Percentiles rank a stretch among this genome's conserved stretches.
Conservation (phyloP, 2,797 vertebrate genomes). For the Trichosurus vulpecula region DNA sequence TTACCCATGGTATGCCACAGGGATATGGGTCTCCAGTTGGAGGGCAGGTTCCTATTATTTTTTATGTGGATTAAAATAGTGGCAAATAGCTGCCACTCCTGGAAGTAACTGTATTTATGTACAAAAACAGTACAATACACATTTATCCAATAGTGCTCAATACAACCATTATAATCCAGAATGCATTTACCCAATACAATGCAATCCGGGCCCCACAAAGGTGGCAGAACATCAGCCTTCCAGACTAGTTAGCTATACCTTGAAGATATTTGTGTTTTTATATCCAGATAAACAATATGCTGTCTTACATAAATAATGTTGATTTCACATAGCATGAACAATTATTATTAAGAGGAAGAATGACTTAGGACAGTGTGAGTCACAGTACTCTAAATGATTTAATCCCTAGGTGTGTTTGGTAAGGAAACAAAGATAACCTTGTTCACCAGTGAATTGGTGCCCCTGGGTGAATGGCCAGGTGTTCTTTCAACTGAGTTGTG, state of each 20-base stretch:
- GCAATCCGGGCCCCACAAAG: not conserved
- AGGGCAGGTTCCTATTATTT: not conserved
- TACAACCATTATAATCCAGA: not conserved
- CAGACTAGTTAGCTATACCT: not conserved
- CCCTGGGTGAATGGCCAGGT: slow-evolving; percentile 87
- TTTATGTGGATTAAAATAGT: not conserved
- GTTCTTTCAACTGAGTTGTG: slow-evolving; percentile 86
- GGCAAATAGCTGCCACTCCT: not conserved
- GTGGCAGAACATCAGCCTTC: not conserved
- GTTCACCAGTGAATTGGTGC: slow-evolving; percentile 83
- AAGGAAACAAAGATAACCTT: slow-evolving; percentile 87
- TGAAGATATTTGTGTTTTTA: not conserved
- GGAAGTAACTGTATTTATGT: not conserved
- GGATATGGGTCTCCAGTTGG: not conserved
- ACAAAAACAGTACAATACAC: not conserved
- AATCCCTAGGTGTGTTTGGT: slow-evolving; percentile 82
- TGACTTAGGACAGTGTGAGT: slow-evolving; percentile 73
- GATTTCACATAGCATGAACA: not conserved
- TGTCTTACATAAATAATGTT: not conserved
- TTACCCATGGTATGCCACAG: not conserved
- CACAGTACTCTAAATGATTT: slow-evolving; percentile 73
- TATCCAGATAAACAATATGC: not conserved
- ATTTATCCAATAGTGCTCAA: not conserved
- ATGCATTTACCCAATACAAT: not conserved
- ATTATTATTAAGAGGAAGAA: slow-evolving; percentile 34